These are phyloP conservation scores for Cybosia mesomella DNA, from an alignment of 2,888 invertebrate species.

Conservation along the genomic window DNA sequence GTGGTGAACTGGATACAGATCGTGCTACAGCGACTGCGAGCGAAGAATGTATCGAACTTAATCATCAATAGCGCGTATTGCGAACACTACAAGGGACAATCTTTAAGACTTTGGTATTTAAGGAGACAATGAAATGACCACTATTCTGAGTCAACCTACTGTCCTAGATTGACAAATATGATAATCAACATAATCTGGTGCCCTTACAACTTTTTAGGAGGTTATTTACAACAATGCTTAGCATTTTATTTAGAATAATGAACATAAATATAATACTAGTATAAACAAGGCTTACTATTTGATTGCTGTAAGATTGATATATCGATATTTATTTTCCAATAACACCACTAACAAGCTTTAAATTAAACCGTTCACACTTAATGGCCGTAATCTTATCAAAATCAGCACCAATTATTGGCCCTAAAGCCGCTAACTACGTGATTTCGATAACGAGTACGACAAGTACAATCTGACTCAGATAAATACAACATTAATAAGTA, in stretches of 20 bases:
- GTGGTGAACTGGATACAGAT: no score
- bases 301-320: constrained; percentile 10
- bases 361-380: constrained; percentile 46
- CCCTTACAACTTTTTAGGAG: neutral
- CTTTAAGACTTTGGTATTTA: no score
- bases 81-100: no score
- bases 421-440: constrained; percentile 36
- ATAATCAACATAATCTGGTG: no score
- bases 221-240: neutral
- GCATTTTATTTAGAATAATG: no score
- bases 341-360: constrained; percentile 37
- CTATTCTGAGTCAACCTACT: no score
- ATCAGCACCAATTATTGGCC: constrained; percentile 38
- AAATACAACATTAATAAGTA: constrained; percentile 18
- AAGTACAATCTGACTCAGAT: constrained; percentile 21
- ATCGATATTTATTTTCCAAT: constrained; percentile 29
- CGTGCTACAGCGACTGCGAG: no score
- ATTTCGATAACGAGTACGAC: constrained; percentile 32
- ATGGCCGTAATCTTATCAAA: constrained; percentile 43
- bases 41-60: no score
- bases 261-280: neutral
- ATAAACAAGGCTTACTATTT: neutral
- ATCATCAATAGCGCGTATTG: no score
- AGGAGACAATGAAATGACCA: no score
- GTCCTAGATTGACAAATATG: no score